These are phyloP conservation scores for Todiramphus chloris DNA, from an alignment of 2,113 vertebrate species.

Conservation along the genomic window DNA sequence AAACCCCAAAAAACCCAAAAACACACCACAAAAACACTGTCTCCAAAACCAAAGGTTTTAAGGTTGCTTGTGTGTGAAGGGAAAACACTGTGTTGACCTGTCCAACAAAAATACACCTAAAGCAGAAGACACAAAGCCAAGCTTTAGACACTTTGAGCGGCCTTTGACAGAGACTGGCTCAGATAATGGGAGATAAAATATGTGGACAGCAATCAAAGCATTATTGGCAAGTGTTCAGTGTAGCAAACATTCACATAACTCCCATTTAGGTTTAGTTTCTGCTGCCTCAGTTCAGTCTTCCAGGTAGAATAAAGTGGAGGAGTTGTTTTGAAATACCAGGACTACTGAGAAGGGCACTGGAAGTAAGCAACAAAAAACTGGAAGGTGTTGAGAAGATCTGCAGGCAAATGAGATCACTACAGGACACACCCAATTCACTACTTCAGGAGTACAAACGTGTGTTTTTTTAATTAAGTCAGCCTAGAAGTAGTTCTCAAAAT, in stretches of 20 bases:
- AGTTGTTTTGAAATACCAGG: not conserved
- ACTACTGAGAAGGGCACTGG: not conserved
- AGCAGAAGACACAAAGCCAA: not conserved
- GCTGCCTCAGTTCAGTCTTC: not conserved
- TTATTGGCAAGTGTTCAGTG: accelerated
- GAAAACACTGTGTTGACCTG: not conserved
- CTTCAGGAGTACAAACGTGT: not conserved
- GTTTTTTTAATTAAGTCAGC: not conserved
- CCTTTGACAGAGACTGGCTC: not conserved
- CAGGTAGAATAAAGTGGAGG: not conserved
- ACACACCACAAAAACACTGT: too few species aligned
- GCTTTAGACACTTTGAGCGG: not conserved
- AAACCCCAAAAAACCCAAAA: too few species aligned
- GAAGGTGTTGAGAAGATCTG: not conserved
- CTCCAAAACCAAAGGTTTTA: not conserved
- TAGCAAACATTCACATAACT: not conserved
- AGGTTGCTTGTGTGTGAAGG: not conserved
- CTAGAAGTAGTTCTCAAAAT: not conserved
- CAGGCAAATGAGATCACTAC: not conserved
- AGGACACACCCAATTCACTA: not conserved
- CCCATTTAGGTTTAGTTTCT: not conserved
- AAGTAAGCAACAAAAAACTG: not conserved
- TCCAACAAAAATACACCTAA: not conserved
- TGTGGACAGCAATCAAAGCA: not conserved
- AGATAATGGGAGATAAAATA: not conserved